phyloP scores from a whole-genome alignment of 2,888 invertebrate species.

The Xestobium rufovillosum region DNA sequence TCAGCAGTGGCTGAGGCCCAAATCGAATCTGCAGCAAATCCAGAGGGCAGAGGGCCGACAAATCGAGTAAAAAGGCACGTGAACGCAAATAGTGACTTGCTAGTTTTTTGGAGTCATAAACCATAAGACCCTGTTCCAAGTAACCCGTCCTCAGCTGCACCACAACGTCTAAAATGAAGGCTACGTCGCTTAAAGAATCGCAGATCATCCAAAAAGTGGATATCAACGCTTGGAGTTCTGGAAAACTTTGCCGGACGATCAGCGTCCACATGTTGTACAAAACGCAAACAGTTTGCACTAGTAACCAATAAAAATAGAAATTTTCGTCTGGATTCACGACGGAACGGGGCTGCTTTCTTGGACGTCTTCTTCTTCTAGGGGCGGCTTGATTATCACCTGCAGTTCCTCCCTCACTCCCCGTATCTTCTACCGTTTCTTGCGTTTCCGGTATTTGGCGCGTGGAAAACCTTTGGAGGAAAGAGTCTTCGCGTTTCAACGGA shows the following conservation, averaged over 20 bases:
- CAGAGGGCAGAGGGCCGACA: constrained; percentile 73
- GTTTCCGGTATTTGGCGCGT: constrained; percentile 84
- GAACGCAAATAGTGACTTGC: constrained; percentile 84
- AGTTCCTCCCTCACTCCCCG: constrained; percentile 48
- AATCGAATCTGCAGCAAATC: constrained; percentile 80
- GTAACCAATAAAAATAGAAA: constrained; percentile 93
- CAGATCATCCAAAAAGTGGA: constrained; percentile 72
- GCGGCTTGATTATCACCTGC: constrained; percentile 39
- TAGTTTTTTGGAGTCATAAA: constrained; percentile 84
- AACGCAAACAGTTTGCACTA: constrained; percentile 80
- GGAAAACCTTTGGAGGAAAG: constrained; percentile 88
- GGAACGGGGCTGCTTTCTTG: constrained; percentile 64
- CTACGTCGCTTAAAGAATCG: constrained; percentile 79
- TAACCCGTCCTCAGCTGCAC: constrained; percentile 93
- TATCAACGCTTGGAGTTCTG: constrained; percentile 61
- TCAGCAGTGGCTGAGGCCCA: constrained; percentile 74
- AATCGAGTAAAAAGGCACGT: constrained; percentile 75
- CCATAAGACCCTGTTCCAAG: constrained; percentile 90
- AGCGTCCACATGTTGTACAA: constrained; percentile 94
- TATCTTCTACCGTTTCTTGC: constrained; percentile 71
- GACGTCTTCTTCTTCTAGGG: constrained; percentile 55
- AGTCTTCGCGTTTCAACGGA: constrained; percentile 83
- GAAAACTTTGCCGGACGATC: constrained; percentile 90
- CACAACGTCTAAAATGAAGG: constrained; percentile 80
- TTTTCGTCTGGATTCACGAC: constrained; percentile 94